Evolutionary conservation across 2,888 invertebrate species (phyloP).

Genomic region (Siphonodentalium dalli): DNA sequence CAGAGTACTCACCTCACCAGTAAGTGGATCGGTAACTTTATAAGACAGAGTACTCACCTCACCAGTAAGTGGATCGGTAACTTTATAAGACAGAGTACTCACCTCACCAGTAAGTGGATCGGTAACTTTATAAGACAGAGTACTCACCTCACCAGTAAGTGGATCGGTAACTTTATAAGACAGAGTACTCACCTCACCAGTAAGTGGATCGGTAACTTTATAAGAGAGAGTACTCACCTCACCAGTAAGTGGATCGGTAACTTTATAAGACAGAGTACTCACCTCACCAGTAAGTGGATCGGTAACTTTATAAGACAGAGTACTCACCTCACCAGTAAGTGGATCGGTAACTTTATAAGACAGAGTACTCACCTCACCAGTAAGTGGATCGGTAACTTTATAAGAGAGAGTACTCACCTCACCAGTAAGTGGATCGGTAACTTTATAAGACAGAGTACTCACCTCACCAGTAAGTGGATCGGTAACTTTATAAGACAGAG

Average conservation of each 20-base stretch:
- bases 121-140: no score
- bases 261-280: not conserved
- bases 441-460: conserved; percentile 82
- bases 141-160: not conserved
- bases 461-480: conserved; percentile 84
- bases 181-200: not conserved
- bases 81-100: no score
- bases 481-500: no score
- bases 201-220: not conserved
- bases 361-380: not conserved
- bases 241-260: not conserved
- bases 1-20: no score
- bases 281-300: not conserved
- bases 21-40: no score
- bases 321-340: not conserved
- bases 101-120: no score
- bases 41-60: no score
- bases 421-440: conserved; percentile 88
- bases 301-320: not conserved
- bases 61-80: no score
- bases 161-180: no score
- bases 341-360: no score
- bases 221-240: conserved; percentile 1
- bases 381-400: no score
- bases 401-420: no score